Evolutionary conservation across 1,140 invertebrate genomes (phyloP).

Genomic region (Cyclina sinensis): DNA sequence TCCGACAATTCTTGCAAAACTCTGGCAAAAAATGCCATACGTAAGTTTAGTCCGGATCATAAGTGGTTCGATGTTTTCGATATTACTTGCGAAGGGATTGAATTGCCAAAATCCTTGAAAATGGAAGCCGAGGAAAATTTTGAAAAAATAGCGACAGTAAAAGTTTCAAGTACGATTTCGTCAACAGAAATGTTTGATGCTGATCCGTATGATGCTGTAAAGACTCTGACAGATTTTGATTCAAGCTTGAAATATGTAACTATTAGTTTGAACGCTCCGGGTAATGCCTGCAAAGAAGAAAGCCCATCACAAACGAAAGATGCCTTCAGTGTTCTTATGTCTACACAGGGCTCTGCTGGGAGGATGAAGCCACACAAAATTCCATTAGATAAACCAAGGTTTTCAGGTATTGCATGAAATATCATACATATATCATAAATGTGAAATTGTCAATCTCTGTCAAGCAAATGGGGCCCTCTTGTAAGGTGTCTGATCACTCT

Average conservation of each 20-base stretch:
- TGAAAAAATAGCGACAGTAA: not conserved
- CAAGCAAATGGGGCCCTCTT: too few relatives aligned
- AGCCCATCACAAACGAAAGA: not conserved
- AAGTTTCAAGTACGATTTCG: too few relatives aligned
- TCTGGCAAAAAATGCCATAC: not conserved
- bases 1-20: not conserved
- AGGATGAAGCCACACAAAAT: too few relatives aligned
- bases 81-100: too few relatives aligned
- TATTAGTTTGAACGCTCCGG: not conserved
- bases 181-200: too few relatives aligned
- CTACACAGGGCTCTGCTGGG: too few relatives aligned
- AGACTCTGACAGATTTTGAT: conserved; percentile 2
- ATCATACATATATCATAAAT: not conserved
- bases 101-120: not conserved
- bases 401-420: not conserved
- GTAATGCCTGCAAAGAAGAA: not conserved
- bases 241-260: not conserved
- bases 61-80: conserved; percentile 3
- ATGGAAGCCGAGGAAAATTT: not conserved
- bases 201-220: not conserved
- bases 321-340: too few relatives aligned
- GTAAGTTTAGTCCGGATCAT: not conserved
- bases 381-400: too few relatives aligned
- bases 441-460: not conserved
- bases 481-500: too few relatives aligned